phyloP scores from a whole-genome alignment of 2,113 vertebrate genomes.

The Charina bottae region DNA sequence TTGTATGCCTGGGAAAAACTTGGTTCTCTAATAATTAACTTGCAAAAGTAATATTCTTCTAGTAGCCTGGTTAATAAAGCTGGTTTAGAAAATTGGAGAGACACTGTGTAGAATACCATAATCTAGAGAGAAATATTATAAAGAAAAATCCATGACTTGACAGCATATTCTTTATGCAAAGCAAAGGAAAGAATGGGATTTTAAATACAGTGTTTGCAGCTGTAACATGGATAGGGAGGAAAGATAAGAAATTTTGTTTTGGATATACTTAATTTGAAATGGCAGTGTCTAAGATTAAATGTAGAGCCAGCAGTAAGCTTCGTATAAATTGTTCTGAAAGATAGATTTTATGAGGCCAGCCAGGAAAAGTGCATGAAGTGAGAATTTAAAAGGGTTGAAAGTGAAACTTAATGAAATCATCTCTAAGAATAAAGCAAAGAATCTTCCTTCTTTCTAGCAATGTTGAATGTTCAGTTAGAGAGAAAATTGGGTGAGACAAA shows the following conservation, averaged over 20 bases:
- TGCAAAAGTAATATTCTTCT: neutral
- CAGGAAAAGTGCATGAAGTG: neutral
- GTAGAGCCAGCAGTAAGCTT: neutral
- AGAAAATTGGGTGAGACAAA: neutral
- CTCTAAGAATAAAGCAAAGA: neutral
- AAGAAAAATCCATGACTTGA: neutral
- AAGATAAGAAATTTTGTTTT: neutral
- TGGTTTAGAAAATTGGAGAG: neutral
- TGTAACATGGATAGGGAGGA: neutral
- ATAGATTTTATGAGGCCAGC: neutral
- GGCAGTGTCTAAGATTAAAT: neutral
- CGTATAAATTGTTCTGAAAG: neutral
- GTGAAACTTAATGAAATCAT: neutral
- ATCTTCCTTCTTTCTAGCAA: neutral
- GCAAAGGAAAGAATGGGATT: neutral
- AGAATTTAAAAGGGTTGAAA: neutral
- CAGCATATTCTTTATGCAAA: neutral
- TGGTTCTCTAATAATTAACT: neutral
- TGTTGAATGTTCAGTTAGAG: neutral
- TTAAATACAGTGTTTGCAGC: neutral
- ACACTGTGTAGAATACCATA: no score
- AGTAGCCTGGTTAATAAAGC: neutral
- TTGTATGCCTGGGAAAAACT: neutral
- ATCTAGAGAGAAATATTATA: neutral
- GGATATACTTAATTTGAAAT: neutral